These are phyloP conservation scores for Chelonus formosanus DNA, from an alignment of 2,888 invertebrate genomes.

Conservation along the genomic window DNA sequence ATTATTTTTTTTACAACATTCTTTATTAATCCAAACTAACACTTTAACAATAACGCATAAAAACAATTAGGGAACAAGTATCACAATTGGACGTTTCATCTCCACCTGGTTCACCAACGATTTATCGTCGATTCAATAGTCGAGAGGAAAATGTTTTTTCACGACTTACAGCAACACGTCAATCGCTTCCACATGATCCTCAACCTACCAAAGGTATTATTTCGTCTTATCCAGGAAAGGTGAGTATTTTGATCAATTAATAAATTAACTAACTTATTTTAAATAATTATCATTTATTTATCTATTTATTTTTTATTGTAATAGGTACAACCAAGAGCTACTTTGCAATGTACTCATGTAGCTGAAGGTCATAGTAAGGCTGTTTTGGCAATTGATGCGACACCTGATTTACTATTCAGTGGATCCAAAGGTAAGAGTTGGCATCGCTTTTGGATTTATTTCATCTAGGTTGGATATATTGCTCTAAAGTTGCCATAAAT, in stretches of 20 bases:
- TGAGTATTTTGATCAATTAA: constrained; percentile 47
- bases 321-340: constrained; percentile 67
- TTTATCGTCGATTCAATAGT: constrained; percentile 66
- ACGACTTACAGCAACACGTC: constrained; percentile 72
- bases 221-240: constrained; percentile 70
- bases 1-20: no score
- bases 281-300: constrained; percentile 3
- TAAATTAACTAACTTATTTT: no score
- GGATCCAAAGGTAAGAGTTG: constrained; percentile 79
- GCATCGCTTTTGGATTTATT: background rate
- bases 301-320: constrained; percentile 17
- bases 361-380: constrained; percentile 88
- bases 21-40: constrained; percentile 9
- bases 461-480: no score
- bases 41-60: constrained; percentile 18
- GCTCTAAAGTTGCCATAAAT: no score
- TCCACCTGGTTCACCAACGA: constrained; percentile 71
- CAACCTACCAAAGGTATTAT: constrained; percentile 67
- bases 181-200: constrained; percentile 66
- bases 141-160: constrained; percentile 81
- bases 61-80: constrained; percentile 66
- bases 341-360: constrained; percentile 80
- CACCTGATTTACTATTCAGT: constrained; percentile 78
- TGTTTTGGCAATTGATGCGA: constrained; percentile 81
- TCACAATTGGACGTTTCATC: constrained; percentile 69